A percentile compares a stretch with the other conserved stretches of the same genome.
phyloP scores from a whole-genome alignment of 2,797 vertebrate species.

The Galagoides demidoff region DNA sequence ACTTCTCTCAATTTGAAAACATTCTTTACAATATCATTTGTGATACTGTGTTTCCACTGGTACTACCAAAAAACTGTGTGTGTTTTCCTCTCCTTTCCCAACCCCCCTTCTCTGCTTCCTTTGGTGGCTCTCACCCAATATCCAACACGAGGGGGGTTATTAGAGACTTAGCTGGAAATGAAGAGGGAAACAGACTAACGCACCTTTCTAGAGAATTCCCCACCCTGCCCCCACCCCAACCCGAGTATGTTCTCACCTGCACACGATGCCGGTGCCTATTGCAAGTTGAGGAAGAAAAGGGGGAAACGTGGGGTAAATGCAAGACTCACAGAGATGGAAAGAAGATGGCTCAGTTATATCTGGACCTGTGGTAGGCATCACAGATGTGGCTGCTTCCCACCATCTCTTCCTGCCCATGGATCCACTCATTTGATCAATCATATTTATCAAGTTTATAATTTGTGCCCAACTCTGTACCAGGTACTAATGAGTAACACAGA shows the following conservation, averaged over 20 bases:
- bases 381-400: neutral
- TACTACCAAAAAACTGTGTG: neutral
- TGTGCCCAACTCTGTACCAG: neutral
- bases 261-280: fast-evolving
- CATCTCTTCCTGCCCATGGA: neutral
- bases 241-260: neutral
- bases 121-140: neutral
- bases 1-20: neutral
- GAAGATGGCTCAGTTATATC: neutral
- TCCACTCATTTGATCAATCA: neutral
- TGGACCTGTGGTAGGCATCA: no score
- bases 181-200: neutral
- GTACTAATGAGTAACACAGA: neutral
- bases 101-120: neutral
- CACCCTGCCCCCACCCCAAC: no score
- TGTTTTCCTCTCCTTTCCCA: neutral
- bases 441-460: neutral
- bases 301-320: neutral
- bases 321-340: neutral
- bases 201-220: neutral
- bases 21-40: neutral
- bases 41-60: neutral
- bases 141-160: neutral
- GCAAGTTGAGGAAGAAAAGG: neutral
- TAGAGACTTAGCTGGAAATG: neutral